Base-by-base conservation (phyloP, 2,113 vertebrate species). In the Polypterus bichir region DNA sequence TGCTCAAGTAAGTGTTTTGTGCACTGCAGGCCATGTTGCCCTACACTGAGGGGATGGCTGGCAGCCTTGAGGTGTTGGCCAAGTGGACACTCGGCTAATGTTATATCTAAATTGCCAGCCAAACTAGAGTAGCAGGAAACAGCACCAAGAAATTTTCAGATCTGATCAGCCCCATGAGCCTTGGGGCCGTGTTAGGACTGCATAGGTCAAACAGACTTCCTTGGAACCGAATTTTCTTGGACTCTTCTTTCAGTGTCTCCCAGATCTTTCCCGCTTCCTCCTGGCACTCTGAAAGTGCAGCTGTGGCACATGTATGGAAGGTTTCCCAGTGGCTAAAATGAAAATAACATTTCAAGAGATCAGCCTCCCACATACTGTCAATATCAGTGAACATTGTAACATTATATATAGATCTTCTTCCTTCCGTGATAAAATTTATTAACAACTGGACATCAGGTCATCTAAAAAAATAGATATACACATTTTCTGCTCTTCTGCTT, bases 161-260 rank as follows among this genome's bases (percentile, higher is more conserved):
- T 27, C 27, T 27, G 27, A 27, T 27, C 8, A 64, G 65, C 46
- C 59, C 60, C 47, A 67, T 27, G 27, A 27, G 60, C 11, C 61
- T 47, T 57, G 77, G 78, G 54, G 57, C 60, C 10, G 67, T 71
- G 66, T 73, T 75, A 62, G 77, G 69, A 70, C 77, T 79, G 70
- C 84, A 85, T 69, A 86, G 78, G 65, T 91, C 79, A 0, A 85
- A 88, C 69, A 89, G 72, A 68, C 80, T 85, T 58, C 84, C 82
- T 73, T 79, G 83, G 71, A 90, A 88, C 57, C 74, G 76, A 65
- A 80, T 77, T 79, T 88, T 85, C 68, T 3, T 77, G 64, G 80
- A 83, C 72, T 87, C 81, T 58, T 75, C 83, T 71, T 77, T 81
- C 68, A 86, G 74, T 49, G 66, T 79, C 74, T 89, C 83, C 82